Evolutionary conservation across 2,888 invertebrate genomes (phyloP), one percentile per base, ranked within the genome.

Genomic region (Argyresthia goedartella): DNA sequence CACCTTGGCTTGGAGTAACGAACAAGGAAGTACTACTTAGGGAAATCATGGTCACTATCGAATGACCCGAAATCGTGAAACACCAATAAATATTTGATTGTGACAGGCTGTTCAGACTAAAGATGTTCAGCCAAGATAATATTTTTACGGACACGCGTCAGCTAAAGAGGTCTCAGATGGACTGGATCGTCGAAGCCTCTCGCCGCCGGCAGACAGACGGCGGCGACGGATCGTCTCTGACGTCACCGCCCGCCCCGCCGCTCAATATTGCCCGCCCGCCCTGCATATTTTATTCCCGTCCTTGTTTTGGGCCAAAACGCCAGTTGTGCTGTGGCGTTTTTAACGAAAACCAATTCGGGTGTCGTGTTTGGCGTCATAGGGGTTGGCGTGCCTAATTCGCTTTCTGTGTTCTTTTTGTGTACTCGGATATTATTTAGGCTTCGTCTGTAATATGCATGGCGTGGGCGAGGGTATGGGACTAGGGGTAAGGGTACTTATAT

Each of bases 191-290:
- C 25, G 25, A 25, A 25, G 25, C 25, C 25, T 25, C 25, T n/a
- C 9, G 36, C 36, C 9, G 36, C 39, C 39, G 39, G 39, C 39
- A 39, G 39, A 39, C 39, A n/a, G 39, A 8, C 39, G 39, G 39
- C 65, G 69, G 78, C 69, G 76, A 76, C 76, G 73, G 73, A 73
- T 73, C 71, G 69, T 64, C 48, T 57, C 65, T 81, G 81, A 81
- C 82, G 81, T 81, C 82, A 81, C 56, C 52, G 44, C 65, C 57
- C 59, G 25, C 25, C 25, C 25, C 25, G 6, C 66, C 66, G 63
- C 63, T 63, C 66, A 63, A 66, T 61, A 63, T 64, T 25, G 68
- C 63, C 66, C 60, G 11, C 49, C 35, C 41, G 50, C 70, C 66
- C 70, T 73, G 73, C 73, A 78, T 74, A 76, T 76, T 76, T 77